Evolutionary conservation across 2,888 invertebrate genomes (phyloP).

Genomic region (Gymnocheta viridis): DNA sequence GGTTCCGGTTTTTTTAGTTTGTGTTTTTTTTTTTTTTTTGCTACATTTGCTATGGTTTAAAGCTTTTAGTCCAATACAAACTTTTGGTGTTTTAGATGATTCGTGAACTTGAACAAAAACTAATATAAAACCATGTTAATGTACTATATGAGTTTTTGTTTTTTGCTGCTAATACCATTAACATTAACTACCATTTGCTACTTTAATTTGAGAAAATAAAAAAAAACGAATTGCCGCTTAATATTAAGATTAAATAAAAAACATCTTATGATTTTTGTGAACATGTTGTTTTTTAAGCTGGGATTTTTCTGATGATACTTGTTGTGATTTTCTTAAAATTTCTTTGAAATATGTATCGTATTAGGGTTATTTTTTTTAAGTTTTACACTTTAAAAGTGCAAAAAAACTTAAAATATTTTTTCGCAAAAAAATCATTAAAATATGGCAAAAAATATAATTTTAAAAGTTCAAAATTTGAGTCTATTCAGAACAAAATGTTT

Average conservation of each 20-base stretch:
- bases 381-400: neutral
- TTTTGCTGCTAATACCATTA: conserved; percentile 48
- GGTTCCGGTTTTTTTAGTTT: conserved; percentile 57
- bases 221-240: conserved; percentile 33
- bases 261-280: conserved; percentile 22
- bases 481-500: too few relatives aligned
- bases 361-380: conserved; percentile 27
- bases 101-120: conserved; percentile 30
- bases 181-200: conserved; percentile 59
- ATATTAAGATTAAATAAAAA: conserved; percentile 19
- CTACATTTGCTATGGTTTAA: conserved; percentile 41
- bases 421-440: neutral
- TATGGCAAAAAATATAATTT: too few relatives aligned
- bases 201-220: conserved; percentile 13
- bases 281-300: conserved; percentile 23
- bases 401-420: neutral
- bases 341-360: conserved; percentile 57
- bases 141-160: conserved; percentile 44
- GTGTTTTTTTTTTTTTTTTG: too few relatives aligned
- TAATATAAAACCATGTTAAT: conserved; percentile 27
- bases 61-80: conserved; percentile 34
- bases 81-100: conserved; percentile 48
- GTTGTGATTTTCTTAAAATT: conserved; percentile 28
- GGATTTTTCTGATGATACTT: conserved; percentile 17
- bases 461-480: too few relatives aligned